phyloP scores from a whole-genome alignment of 2,113 vertebrate genomes.

The Anolis sagrei region DNA sequence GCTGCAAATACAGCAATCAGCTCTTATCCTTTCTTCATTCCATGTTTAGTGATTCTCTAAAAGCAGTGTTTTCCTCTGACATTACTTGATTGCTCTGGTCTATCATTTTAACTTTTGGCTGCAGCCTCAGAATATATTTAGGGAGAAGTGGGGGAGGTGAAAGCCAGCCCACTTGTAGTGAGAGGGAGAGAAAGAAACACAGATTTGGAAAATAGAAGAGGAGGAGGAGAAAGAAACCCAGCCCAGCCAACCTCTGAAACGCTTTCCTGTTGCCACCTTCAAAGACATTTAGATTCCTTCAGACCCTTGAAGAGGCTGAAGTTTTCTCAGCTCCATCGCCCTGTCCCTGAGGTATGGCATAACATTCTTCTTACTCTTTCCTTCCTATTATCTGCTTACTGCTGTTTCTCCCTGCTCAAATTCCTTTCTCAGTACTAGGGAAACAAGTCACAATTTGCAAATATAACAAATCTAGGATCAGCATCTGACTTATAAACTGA shows the following conservation, averaged over 20 bases:
- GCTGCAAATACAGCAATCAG: not conserved
- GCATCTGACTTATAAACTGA: accelerated
- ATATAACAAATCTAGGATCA: not conserved
- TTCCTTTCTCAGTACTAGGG: not conserved
- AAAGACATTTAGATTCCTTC: conserved; percentile 83
- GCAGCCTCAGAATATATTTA: conserved; percentile 54
- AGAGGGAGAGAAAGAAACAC: conserved; percentile 62
- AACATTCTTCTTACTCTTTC: conserved; percentile 26
- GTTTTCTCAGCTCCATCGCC: conserved; percentile 76
- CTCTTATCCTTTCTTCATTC: not conserved
- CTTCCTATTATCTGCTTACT: not conserved
- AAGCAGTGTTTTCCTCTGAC: conserved; percentile 1
- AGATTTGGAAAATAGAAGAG: conserved; percentile 64
- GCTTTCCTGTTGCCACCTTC: conserved; percentile 83
- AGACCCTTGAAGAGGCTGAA: conserved; percentile 77
- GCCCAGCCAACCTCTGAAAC: conserved; percentile 81
- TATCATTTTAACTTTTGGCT: conserved; percentile 52
- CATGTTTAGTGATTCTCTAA: not conserved
- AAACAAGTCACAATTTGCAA: accelerated
- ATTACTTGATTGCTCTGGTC: conserved; percentile 69
- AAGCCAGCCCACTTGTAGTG: conserved; percentile 66
- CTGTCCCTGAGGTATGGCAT: conserved; percentile 77
- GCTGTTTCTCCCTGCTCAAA: not conserved
- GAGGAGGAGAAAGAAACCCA: conserved; percentile 71
- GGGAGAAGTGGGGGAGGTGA: conserved; percentile 21